Conservation (phyloP, 2,888 invertebrate genomes). For the Campopleginae sp. region DNA sequence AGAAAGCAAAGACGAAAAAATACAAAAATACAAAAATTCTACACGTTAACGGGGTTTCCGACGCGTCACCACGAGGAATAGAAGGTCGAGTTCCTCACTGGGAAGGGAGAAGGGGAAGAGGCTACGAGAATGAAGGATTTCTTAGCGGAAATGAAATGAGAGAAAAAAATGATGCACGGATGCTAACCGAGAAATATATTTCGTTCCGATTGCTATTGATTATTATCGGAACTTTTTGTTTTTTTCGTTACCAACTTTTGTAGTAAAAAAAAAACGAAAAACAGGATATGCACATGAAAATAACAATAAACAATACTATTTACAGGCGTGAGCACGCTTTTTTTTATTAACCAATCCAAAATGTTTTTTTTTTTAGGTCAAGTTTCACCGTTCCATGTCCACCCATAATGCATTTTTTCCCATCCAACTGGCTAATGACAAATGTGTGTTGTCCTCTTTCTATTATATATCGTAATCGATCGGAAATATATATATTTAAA, state of each 20-base stretch:
- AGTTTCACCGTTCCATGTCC: slow-evolving; percentile 77
- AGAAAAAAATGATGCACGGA: slow-evolving; percentile 38
- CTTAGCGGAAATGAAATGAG: slow-evolving; percentile 37
- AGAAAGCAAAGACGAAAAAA: not conserved
- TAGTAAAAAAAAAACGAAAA: slow-evolving; percentile 11
- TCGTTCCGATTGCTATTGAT: slow-evolving; percentile 27
- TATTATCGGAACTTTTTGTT: slow-evolving; percentile 20
- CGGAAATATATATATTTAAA: slow-evolving; percentile 13
- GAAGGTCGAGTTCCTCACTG: slow-evolving; percentile 15
- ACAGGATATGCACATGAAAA: slow-evolving; percentile 63
- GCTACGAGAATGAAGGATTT: slow-evolving; percentile 28
- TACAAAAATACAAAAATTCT: slow-evolving; percentile 3
- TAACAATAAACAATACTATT: slow-evolving; percentile 68
- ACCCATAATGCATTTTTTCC: slow-evolving; percentile 77
- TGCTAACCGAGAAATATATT: slow-evolving; percentile 36
- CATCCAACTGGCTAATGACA: slow-evolving; percentile 45
- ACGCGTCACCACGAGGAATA: slow-evolving; percentile 40
- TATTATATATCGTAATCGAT: slow-evolving; percentile 37
- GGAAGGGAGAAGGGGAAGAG: not conserved
- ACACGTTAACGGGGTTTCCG: slow-evolving; percentile 40
- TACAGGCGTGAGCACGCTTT: slow-evolving; percentile 67
- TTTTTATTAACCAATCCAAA: slow-evolving; percentile 69
- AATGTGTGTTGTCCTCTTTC: slow-evolving; percentile 21
- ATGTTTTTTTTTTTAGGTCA: slow-evolving; percentile 72
- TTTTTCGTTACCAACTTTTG: slow-evolving; percentile 25